Evolutionary conservation across 1,140 invertebrate species (phyloP), one percentile per base, ranked within the genome.

Genomic region (Bombus turneri): DNA sequence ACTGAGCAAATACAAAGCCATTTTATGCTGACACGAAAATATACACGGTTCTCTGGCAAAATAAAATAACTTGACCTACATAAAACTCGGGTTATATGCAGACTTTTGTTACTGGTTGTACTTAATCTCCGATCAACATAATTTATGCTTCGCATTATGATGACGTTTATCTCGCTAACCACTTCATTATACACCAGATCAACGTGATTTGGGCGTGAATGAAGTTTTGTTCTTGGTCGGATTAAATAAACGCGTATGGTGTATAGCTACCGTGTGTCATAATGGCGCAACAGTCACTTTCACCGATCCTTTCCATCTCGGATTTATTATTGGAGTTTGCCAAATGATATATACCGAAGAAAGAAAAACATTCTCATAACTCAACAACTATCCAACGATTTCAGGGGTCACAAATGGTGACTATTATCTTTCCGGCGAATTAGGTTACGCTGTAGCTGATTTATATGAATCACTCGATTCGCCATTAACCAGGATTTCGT

Each of bases 391-490:
- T 81, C 15, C 34, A 22, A 43, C 64, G 10, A 69, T 47, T 53
- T 39, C 31, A 5, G 22, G 10, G 25, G 4, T n/a, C 47, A 28
- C 43, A 59, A 72, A 28, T 37, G 15, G 57, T 75, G 43, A 71
- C 39, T 43, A 64, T 68, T 57, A 59, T 64, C 81, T 47, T 28
- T 5, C 13, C 28, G 12, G 39, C 57, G 31, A 76, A 68, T 83
- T 34, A 59, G 3, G 25, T 41, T 57, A 31, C 37, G 8, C 66
- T n/a, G 25, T 39, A 22, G 25, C 28, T 41, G 74, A 86, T 90
- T 90, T 89, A 76, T 84, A 88, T 69, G 81, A 87, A 87, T 89
- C 74, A 59, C 64, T 83, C 77, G 74, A 87, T 72, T 85, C 69
- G 15, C 82, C 64, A 89, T 90, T 90, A 89, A 75, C 69, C 71